phyloP scores from a whole-genome alignment of 2,113 vertebrate genomes.

The Penelope pileata region DNA sequence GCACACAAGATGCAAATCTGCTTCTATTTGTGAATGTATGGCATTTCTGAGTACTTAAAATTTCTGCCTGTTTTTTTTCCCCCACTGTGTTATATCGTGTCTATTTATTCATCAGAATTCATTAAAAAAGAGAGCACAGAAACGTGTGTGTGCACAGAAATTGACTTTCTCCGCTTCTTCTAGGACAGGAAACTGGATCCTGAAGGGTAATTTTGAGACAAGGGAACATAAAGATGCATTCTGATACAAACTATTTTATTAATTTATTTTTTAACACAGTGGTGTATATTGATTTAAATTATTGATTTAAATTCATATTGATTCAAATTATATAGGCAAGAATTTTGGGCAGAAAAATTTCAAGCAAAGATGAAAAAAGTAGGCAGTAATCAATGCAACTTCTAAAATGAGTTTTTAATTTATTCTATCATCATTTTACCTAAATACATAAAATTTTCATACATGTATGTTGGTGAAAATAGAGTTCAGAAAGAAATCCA shows the following conservation, averaged over 20 bases:
- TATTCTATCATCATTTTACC: not conserved
- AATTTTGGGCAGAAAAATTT: not conserved
- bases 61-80: not conserved
- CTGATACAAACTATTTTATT: not conserved
- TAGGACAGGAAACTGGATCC: not conserved
- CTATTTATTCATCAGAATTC: not conserved
- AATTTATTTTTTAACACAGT: not conserved
- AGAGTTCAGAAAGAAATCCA: not conserved
- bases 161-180: not conserved
- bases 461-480: not conserved
- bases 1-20: not conserved
- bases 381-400: not conserved
- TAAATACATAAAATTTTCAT: not conserved
- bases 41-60: not conserved
- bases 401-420: not conserved
- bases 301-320: no score
- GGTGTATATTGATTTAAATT: no score
- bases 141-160: fast-evolving
- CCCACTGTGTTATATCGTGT: not conserved
- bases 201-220: not conserved
- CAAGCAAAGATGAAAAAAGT: not conserved
- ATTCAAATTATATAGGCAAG: not conserved
- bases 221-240: not conserved
- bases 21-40: not conserved
- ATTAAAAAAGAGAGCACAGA: not conserved